Base-by-base conservation (phyloP, 2,113 vertebrate genomes). In the Clupea harengus region DNA sequence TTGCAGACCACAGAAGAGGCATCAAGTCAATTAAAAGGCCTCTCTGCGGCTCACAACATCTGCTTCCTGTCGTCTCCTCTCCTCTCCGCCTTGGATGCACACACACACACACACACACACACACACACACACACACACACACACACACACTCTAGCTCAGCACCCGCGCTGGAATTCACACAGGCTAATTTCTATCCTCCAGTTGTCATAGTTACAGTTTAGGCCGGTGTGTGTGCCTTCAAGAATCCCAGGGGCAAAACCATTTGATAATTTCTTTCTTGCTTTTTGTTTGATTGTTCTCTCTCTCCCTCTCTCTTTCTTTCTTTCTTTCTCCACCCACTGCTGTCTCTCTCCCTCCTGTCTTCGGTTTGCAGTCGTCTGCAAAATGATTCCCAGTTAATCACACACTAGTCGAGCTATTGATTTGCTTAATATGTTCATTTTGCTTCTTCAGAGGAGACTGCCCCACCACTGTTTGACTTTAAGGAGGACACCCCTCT, bases 171-270 rank as follows among this genome's bases (percentile, higher is more conserved):
- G 57, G 57, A 64, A 64, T 64, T 64, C 22, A 64, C 57, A 64
- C 57, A n/a, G 57, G 57, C 57, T 64, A 64, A 64, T 64, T 64
- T 20, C 57, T 64, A 64, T 64, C 57, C 57, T 64, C 57, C 20
- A n/a, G 57, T 64, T 64, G 57, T 64, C 57, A 64, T 64, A 64
- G 57, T 64, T 64, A 64, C 57, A 64, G 57, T 64, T 64, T 64
- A 64, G 57, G 57, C 57, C n/a, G n/a, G 57, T 64, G 57, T 64
- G 57, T 64, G 57, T n/a, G 57, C 57, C 20, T 64, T n/a, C 52
- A 57, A 20, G 52, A 57, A 57, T 57, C 57, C 57, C 57, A 64
- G 57, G 57, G 22, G 57, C 57, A 64, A 25, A 64, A 25, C 0
- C 57, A 64, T 64, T 22, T 64, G 57, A 64, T 64, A 22, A 64